phyloP scores from a whole-genome alignment of 2,113 vertebrate genomes.

The Brachypteracias leptosomus region DNA sequence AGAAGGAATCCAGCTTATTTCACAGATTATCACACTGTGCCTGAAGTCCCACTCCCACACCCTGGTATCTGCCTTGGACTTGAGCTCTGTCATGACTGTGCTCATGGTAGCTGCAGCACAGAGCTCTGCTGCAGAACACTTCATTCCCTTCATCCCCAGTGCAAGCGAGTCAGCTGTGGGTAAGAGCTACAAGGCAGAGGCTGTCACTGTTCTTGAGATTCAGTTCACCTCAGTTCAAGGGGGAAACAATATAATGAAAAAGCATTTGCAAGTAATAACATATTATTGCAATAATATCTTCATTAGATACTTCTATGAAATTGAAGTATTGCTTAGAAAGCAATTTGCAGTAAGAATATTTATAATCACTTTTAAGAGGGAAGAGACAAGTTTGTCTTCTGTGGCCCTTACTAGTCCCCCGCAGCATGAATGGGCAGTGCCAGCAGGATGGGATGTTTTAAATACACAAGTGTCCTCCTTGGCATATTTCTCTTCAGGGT shows the following conservation, averaged over 20 bases:
- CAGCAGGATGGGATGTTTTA: background rate
- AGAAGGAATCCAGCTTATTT: background rate
- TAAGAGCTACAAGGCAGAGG: background rate
- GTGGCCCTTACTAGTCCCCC: background rate
- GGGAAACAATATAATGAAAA: background rate
- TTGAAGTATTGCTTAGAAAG: background rate
- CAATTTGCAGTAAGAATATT: background rate
- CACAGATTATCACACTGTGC: background rate
- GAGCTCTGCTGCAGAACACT: background rate
- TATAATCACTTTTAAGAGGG: background rate
- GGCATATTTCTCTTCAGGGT: background rate
- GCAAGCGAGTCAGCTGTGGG: accelerated
- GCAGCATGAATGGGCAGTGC: background rate
- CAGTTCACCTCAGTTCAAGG: background rate
- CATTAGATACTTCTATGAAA: background rate
- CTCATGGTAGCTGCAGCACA: background rate
- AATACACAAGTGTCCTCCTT: background rate
- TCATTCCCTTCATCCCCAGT: background rate
- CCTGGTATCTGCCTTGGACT: background rate
- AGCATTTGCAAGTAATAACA: background rate
- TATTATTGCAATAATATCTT: background rate
- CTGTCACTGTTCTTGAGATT: background rate
- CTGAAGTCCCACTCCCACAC: background rate
- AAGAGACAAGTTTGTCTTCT: background rate
- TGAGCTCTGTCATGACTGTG: background rate